phyloP scores from a whole-genome alignment of 1,140 invertebrate species.

The Potamilus streckersoni region DNA sequence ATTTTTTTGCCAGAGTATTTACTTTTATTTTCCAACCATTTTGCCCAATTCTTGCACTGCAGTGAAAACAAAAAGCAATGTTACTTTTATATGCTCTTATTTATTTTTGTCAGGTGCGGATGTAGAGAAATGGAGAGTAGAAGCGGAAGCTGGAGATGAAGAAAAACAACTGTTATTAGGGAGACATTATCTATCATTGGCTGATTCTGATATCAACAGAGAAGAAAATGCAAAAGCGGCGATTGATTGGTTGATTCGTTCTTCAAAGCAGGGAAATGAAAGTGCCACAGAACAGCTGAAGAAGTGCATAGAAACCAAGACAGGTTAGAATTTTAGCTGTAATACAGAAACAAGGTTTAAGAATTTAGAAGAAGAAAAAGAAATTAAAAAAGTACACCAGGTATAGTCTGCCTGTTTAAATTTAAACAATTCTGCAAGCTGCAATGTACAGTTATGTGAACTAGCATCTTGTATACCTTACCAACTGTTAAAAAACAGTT shows the following conservation, averaged over 20 bases:
- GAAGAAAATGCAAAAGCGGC: slow-evolving; percentile 77
- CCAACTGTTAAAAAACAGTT: neutral
- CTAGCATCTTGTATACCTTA: neutral
- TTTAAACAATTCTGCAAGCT: neutral
- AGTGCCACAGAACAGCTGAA: slow-evolving; percentile 84
- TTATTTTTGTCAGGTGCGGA: slow-evolving; percentile 11
- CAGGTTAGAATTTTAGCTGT: slow-evolving; percentile 62
- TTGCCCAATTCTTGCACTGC: too few species aligned
- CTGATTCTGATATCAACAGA: slow-evolving; percentile 44
- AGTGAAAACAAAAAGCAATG: too few species aligned
- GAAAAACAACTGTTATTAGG: slow-evolving; percentile 50
- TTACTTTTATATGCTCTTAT: too few species aligned
- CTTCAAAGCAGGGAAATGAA: slow-evolving; percentile 88
- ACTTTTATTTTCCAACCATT: too few species aligned
- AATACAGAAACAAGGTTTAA: neutral
- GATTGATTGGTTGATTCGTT: slow-evolving; percentile 88
- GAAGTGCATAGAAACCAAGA: slow-evolving; percentile 81
- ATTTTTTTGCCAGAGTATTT: too few species aligned
- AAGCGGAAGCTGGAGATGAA: slow-evolving; percentile 53
- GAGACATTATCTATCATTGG: slow-evolving; percentile 48
- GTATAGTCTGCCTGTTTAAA: neutral
- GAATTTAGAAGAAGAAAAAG: too few species aligned
- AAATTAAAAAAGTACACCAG: neutral
- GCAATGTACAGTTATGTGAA: neutral
- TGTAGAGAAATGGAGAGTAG: slow-evolving; percentile 27